A percentile compares a stretch with the other conserved stretches of the same genome.
Conservation (phyloP, 1,140 invertebrate species). For the Macrotrachela quadricornifera region DNA sequence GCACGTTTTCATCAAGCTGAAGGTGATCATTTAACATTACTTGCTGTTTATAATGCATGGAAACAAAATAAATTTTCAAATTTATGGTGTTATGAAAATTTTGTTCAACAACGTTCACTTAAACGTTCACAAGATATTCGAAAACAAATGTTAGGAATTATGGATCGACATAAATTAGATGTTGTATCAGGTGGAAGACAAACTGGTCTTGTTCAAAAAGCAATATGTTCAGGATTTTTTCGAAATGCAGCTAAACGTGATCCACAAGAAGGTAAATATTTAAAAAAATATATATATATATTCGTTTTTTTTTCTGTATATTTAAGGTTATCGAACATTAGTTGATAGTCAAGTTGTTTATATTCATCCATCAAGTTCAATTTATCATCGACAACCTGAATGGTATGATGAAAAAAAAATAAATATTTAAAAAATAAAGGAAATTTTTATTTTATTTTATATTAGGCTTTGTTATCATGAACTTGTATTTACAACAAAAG, state of each 20-base stretch:
- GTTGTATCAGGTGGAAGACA: conserved; percentile 88
- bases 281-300: no score
- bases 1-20: conserved; percentile 92
- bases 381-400: conserved; percentile 93
- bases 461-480: conserved; percentile 53
- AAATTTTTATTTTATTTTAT: no score
- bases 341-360: conserved; percentile 96
- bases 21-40: conserved; percentile 83
- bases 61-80: conserved; percentile 96
- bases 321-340: conserved; percentile 82
- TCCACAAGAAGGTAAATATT: conserved; percentile 95
- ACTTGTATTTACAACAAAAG: conserved; percentile 92
- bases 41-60: conserved; percentile 99
- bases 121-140: conserved; percentile 92
- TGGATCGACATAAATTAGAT: conserved; percentile 93
- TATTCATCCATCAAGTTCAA: conserved; percentile 88
- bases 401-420: no score
- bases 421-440: no score
- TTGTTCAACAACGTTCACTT: conserved; percentile 82
- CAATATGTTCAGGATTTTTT: conserved; percentile 96
- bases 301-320: no score
- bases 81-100: conserved; percentile 99
- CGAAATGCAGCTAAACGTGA: conserved; percentile 96
- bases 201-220: conserved; percentile 82
- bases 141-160: conserved; percentile 88